These are phyloP conservation scores for Caenorhabditis virilis DNA, from an alignment of 2,888 invertebrate genomes.

Conservation along the genomic window DNA sequence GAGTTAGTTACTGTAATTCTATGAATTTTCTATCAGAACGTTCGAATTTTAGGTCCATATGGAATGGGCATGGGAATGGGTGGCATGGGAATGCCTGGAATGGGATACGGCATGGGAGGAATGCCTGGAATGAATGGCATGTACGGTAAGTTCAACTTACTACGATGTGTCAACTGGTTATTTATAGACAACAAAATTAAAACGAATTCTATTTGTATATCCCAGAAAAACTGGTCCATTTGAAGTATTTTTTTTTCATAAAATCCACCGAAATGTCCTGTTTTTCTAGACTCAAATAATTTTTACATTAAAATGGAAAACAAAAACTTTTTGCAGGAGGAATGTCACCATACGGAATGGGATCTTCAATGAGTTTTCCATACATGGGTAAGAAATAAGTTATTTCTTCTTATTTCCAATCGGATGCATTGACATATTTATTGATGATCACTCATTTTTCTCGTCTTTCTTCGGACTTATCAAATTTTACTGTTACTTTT, in stretches of 20 bases:
- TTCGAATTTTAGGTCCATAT: slow-evolving; percentile 14
- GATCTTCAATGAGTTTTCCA: slow-evolving; percentile 29
- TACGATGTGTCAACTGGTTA: too few relatives aligned
- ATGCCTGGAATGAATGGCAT: slow-evolving; percentile 24
- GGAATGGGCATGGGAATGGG: slow-evolving; percentile 9
- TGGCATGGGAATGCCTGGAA: slow-evolving; percentile 5
- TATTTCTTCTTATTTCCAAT: neutral
- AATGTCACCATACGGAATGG: slow-evolving; percentile 37
- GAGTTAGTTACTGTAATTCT: slow-evolving; percentile 5
- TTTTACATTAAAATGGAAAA: too few relatives aligned
- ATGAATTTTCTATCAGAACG: neutral
- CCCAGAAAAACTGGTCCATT: too few relatives aligned
- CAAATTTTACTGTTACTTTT: too few relatives aligned
- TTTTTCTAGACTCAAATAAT: too few relatives aligned
- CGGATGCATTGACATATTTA: too few relatives aligned
- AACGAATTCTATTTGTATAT: too few relatives aligned
- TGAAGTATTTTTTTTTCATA: neutral
- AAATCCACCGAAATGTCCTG: neutral
- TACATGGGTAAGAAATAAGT: slow-evolving; percentile 27
- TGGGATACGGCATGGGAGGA: slow-evolving; percentile 24
- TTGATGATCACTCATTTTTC: too few relatives aligned
- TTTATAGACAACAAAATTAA: too few relatives aligned
- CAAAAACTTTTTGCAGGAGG: slow-evolving; percentile 10
- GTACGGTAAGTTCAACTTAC: slow-evolving; percentile 10
- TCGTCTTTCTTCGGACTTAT: too few relatives aligned